A percentile compares a stretch with the other conserved stretches of the same genome.
Evolutionary conservation across 2,888 invertebrate genomes (phyloP).

Genomic region (Cosmia pyralina): DNA sequence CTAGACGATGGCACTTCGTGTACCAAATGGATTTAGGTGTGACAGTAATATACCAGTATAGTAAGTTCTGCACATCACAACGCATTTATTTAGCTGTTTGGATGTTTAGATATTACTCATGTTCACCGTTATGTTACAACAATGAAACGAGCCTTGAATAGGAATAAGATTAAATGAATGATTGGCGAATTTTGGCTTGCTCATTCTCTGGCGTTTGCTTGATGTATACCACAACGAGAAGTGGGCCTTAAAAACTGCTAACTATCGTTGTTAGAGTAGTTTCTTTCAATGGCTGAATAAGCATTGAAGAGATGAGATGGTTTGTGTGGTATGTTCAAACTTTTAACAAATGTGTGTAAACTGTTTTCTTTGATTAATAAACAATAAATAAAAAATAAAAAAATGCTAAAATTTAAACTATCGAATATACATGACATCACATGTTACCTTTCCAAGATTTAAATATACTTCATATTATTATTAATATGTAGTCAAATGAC

Average conservation of each 20-base stretch:
- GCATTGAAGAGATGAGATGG: background rate
- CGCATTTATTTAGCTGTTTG: slow-evolving; percentile 12
- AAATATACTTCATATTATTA: background rate
- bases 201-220: background rate
- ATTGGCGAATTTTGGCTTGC: slow-evolving; percentile 30
- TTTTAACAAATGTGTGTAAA: no score
- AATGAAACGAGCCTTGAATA: slow-evolving; percentile 41
- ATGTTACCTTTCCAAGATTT: background rate
- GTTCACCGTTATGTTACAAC: slow-evolving; percentile 57
- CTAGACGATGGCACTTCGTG: slow-evolving; percentile 3
- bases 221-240: no score
- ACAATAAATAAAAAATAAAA: no score
- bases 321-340: no score
- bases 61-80: slow-evolving; percentile 21
- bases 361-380: no score
- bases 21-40: slow-evolving; percentile 37
- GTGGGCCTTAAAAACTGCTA: slow-evolving; percentile 18
- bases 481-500: background rate
- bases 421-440: background rate
- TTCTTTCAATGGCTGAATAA: slow-evolving; percentile 3
- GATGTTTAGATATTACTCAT: slow-evolving; percentile 18
- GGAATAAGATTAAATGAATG: slow-evolving; percentile 34
- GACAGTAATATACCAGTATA: slow-evolving; percentile 33
- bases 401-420: background rate
- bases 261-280: background rate